Evolutionary conservation across 1,140 invertebrate species (phyloP).

Genomic region (Drosophila tani): DNA sequence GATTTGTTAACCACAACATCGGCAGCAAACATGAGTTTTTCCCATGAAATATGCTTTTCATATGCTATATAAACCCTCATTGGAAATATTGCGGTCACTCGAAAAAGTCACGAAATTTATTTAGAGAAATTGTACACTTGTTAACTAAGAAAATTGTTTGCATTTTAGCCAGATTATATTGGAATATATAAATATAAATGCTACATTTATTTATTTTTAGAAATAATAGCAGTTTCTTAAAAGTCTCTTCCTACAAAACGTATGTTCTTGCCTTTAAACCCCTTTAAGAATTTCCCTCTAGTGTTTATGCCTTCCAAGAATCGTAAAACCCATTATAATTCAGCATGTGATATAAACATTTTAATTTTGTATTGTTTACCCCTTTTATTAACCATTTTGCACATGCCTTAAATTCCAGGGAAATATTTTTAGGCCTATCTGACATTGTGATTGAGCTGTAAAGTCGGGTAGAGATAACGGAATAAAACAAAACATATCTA

Average conservation of each 20-base stretch:
- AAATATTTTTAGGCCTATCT: neutral
- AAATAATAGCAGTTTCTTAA: neutral
- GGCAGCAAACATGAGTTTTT: conserved; percentile 9
- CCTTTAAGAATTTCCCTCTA: neutral
- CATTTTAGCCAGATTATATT: neutral
- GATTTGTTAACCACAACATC: conserved; percentile 35
- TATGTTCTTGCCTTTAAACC: too few species aligned
- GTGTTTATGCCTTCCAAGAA: neutral
- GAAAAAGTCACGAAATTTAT: conserved; percentile 3
- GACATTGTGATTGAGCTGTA: neutral
- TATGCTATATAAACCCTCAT: neutral
- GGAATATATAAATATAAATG: too few species aligned
- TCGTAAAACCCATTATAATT: neutral
- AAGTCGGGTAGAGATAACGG: conserved; percentile 4
- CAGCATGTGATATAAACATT: neutral
- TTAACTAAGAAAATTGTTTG: neutral
- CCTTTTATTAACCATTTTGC: neutral
- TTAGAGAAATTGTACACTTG: neutral
- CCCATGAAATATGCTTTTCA: conserved; percentile 28
- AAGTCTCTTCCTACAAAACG: neutral
- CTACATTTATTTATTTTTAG: too few species aligned
- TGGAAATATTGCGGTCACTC: conserved; percentile 27
- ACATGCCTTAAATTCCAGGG: neutral
- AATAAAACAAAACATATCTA: conserved; percentile 14
- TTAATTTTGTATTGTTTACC: neutral